Evolutionary conservation across 2,797 vertebrate genomes (phyloP).

Genomic region (Cirrhinus mrigala): DNA sequence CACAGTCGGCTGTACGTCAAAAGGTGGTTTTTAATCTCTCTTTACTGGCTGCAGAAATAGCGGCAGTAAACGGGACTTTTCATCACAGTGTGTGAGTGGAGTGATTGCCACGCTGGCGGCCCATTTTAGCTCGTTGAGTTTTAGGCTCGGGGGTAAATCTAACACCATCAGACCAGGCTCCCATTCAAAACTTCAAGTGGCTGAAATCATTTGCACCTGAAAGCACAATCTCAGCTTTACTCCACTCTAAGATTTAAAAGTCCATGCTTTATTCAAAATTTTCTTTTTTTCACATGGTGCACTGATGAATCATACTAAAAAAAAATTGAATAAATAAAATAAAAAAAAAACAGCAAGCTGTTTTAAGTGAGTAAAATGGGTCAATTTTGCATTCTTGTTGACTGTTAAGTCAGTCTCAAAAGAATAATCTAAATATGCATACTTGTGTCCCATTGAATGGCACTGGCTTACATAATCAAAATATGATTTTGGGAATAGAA

Average conservation of each 20-base stretch:
- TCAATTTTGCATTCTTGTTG: no score
- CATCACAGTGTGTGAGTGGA: conserved; percentile 43
- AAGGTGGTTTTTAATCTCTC: conserved; percentile 36
- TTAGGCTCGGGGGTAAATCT: conserved; percentile 49
- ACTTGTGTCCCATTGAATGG: neutral
- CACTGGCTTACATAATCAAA: neutral
- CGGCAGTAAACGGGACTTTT: conserved; percentile 35
- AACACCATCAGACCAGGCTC: conserved; percentile 46
- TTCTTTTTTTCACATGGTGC: neutral
- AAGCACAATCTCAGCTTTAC: conserved; percentile 38
- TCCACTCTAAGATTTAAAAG: neutral
- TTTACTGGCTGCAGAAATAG: conserved; percentile 39
- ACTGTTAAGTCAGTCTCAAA: neutral
- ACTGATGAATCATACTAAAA: neutral
- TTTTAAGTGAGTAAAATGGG: neutral
- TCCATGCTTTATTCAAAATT: neutral
- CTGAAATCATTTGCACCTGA: conserved; percentile 18
- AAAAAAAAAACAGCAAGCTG: neutral
- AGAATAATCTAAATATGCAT: neutral
- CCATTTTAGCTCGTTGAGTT: conserved; percentile 41
- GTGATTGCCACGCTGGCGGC: conserved; percentile 38
- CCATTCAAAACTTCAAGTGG: conserved; percentile 54
- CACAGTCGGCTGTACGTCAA: conserved; percentile 19
- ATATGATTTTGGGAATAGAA: neutral
- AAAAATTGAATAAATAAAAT: no score